A percentile compares a stretch with the other conserved stretches of the same genome.
Conservation (phyloP, 2,113 vertebrate genomes). For the Cephalophus harveyi region DNA sequence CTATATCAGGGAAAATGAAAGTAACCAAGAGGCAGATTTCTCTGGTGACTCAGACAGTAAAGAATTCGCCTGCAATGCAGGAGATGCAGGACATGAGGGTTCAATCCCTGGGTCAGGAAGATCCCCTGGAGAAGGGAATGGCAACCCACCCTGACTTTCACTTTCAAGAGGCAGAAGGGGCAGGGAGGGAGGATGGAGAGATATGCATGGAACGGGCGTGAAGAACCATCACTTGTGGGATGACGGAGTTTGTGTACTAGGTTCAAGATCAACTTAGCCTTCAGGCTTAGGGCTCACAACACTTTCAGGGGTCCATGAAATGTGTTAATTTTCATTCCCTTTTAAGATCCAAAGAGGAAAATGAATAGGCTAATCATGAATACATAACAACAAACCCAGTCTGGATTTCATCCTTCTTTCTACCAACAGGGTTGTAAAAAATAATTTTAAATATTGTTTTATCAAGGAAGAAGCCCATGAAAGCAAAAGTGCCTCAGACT, state of each 20-base stretch:
- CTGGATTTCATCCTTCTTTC: neutral
- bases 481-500: neutral
- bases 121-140: neutral
- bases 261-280: neutral
- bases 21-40: neutral
- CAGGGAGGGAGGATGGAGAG: neutral
- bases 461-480: neutral
- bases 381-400: neutral
- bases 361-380: neutral
- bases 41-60: neutral
- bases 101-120: neutral
- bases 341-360: neutral
- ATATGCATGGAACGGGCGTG: neutral
- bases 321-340: neutral
- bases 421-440: neutral
- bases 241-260: neutral
- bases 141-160: neutral
- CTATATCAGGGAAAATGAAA: neutral
- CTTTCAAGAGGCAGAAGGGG: neutral
- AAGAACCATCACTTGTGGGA: neutral
- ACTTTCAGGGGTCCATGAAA: neutral
- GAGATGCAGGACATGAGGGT: neutral
- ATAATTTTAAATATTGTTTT: neutral
- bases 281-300: neutral
- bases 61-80: neutral